A percentile compares a stretch with the other conserved stretches of the same genome.
These are phyloP conservation scores for Monomorium pharaonis DNA, from an alignment of 1,140 invertebrate genomes.

Conservation along the genomic window DNA sequence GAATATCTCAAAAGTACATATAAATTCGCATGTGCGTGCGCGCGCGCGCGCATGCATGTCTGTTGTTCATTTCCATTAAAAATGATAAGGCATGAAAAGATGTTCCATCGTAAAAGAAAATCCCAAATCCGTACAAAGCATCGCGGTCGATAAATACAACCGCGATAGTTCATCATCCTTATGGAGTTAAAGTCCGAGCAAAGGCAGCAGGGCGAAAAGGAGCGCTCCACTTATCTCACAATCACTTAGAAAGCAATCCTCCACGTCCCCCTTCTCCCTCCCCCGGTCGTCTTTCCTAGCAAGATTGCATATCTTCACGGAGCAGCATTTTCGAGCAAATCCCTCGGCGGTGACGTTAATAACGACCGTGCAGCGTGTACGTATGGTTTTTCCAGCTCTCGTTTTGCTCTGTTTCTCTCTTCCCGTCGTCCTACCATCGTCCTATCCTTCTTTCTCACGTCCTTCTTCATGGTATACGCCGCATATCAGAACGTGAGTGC, in stretches of 20 bases:
- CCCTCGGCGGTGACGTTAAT: slow-evolving; percentile 75
- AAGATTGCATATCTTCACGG: slow-evolving; percentile 78
- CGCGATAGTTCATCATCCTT: slow-evolving; percentile 56
- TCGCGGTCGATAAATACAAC: slow-evolving; percentile 31
- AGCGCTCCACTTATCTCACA: slow-evolving; percentile 73
- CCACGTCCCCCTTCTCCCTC: slow-evolving; percentile 18
- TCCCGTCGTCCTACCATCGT: background rate
- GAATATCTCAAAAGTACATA: background rate
- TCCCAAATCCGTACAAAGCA: slow-evolving; percentile 1
- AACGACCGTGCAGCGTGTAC: slow-evolving; percentile 70
- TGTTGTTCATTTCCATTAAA: background rate
- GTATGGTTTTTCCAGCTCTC: slow-evolving; percentile 62
- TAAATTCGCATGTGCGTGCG: background rate
- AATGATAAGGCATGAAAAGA: slow-evolving; percentile 1
- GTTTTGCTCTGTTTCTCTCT: background rate
- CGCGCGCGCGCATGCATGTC: no score
- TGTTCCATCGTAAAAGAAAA: background rate
- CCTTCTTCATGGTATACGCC: slow-evolving; percentile 62
- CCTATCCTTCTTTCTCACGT: slow-evolving; percentile 52
- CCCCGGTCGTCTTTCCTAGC: slow-evolving; percentile 44
- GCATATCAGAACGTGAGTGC: slow-evolving; percentile 75
- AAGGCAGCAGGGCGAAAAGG: slow-evolving; percentile 59
- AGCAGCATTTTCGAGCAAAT: slow-evolving; percentile 69
- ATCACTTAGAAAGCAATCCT: slow-evolving; percentile 75
- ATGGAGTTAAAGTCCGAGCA: slow-evolving; percentile 49